Conservation (phyloP, 2,888 invertebrate species). For the Caenorhabditis sulstoni region DNA sequence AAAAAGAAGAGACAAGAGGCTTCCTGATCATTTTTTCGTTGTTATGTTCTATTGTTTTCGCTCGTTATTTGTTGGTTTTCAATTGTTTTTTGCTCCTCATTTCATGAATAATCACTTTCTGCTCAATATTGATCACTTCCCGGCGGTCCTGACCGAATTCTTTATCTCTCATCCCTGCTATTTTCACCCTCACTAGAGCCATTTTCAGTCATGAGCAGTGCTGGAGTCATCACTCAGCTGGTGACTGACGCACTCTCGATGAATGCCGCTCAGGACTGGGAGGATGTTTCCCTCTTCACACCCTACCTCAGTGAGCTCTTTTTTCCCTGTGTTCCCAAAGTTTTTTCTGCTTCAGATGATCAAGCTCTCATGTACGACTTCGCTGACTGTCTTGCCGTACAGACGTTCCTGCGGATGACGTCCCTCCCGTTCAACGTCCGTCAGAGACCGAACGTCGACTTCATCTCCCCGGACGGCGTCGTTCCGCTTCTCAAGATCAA, state of each 20-base stretch:
- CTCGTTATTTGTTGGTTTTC: constrained; percentile 11
- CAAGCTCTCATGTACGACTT: constrained; percentile 95
- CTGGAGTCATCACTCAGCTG: constrained; percentile 65
- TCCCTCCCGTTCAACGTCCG: constrained; percentile 89
- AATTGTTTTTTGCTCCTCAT: neutral
- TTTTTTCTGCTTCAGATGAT: constrained; percentile 84
- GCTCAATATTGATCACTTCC: neutral
- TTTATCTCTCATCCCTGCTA: neutral
- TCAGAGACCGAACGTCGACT: constrained; percentile 92
- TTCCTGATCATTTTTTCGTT: constrained; percentile 10
- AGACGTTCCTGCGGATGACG: constrained; percentile 94
- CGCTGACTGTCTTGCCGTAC: constrained; percentile 93
- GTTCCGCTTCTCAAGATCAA: constrained; percentile 95
- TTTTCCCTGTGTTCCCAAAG: neutral
- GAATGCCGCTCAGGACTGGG: constrained; percentile 75
- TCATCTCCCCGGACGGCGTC: constrained; percentile 93
- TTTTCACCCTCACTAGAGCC: constrained; percentile 1
- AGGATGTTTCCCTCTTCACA: constrained; percentile 72
- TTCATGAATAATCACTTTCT: constrained; percentile 26
- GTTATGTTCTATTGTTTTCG: constrained; percentile 24
- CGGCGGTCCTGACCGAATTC: neutral
- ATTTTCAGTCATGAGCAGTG: constrained; percentile 51
- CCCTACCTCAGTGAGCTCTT: constrained; percentile 70
- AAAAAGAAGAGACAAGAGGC: constrained; percentile 32
- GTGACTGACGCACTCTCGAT: constrained; percentile 67